These are phyloP conservation scores for Mionectes olivaceus DNA, from an alignment of 2,797 vertebrate genomes.

Conservation along the genomic window DNA sequence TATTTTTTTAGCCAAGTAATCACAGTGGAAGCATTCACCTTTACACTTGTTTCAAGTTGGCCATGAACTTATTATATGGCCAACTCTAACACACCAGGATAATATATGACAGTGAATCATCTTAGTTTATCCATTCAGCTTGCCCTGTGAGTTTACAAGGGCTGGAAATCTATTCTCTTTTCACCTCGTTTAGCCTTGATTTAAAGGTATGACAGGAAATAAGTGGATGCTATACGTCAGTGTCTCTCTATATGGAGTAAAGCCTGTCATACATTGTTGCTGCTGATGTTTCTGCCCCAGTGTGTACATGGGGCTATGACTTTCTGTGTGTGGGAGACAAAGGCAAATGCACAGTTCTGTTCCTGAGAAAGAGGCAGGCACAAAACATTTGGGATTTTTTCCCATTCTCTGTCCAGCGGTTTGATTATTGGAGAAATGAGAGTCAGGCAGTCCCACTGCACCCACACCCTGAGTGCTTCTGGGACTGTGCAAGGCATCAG, in stretches of 20 bases:
- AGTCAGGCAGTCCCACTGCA: neutral
- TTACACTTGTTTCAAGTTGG: constrained; percentile 12
- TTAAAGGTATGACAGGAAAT: constrained; percentile 38
- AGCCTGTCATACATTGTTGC: neutral
- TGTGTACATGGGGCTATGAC: neutral
- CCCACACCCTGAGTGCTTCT: neutral
- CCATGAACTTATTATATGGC: constrained; percentile 51
- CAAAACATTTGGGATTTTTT: neutral
- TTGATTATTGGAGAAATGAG: neutral
- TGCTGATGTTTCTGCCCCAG: neutral
- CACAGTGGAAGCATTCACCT: constrained; percentile 52
- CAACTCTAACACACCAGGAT: neutral
- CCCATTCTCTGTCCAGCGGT: neutral
- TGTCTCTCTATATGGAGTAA: neutral
- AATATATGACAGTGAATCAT: neutral
- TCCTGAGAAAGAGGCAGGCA: neutral
- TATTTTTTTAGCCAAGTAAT: constrained; percentile 49
- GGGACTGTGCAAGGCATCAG: neutral
- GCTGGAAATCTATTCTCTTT: constrained; percentile 54
- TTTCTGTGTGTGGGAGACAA: neutral
- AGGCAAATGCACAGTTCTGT: neutral
- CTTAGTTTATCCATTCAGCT: constrained; percentile 50
- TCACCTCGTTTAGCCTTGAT: constrained; percentile 48
- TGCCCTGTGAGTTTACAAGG: constrained; percentile 35
- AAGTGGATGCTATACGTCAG: neutral